Conservation (phyloP, 1,140 invertebrate species). For the Maconellicoccus hirsutus region DNA sequence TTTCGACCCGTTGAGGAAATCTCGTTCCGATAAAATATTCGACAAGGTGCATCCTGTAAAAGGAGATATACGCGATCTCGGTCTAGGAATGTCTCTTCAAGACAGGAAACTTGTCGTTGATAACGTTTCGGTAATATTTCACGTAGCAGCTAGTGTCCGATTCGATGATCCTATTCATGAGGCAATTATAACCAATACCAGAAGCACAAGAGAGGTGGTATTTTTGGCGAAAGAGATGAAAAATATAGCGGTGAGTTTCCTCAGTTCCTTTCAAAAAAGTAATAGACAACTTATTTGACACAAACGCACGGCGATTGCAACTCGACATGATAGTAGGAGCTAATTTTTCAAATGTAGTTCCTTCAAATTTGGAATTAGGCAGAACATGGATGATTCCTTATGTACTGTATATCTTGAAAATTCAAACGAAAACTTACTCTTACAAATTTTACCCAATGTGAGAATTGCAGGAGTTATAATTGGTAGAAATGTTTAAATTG, state of each 20-base stretch:
- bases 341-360: too few relatives aligned
- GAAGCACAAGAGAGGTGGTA: slow-evolving; percentile 72
- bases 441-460: too few relatives aligned
- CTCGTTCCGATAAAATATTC: slow-evolving; percentile 58
- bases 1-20: slow-evolving; percentile 31
- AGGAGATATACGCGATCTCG: slow-evolving; percentile 80
- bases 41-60: slow-evolving; percentile 69
- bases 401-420: too few relatives aligned
- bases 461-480: too few relatives aligned
- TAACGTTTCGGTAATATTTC: slow-evolving; percentile 72
- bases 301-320: too few relatives aligned
- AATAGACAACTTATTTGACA: too few relatives aligned
- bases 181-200: slow-evolving; percentile 77
- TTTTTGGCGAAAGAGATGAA: slow-evolving; percentile 74
- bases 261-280: too few relatives aligned
- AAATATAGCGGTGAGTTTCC: slow-evolving; percentile 59
- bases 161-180: slow-evolving; percentile 92
- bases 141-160: slow-evolving; percentile 87
- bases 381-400: too few relatives aligned
- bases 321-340: too few relatives aligned
- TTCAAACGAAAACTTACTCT: too few relatives aligned
- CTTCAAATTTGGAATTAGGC: too few relatives aligned
- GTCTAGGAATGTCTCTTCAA: slow-evolving; percentile 66
- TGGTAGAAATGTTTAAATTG: too few relatives aligned
- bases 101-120: slow-evolving; percentile 51